Base-by-base conservation (phyloP, 1,140 invertebrate species). In the Lordiphosa collinella region DNA sequence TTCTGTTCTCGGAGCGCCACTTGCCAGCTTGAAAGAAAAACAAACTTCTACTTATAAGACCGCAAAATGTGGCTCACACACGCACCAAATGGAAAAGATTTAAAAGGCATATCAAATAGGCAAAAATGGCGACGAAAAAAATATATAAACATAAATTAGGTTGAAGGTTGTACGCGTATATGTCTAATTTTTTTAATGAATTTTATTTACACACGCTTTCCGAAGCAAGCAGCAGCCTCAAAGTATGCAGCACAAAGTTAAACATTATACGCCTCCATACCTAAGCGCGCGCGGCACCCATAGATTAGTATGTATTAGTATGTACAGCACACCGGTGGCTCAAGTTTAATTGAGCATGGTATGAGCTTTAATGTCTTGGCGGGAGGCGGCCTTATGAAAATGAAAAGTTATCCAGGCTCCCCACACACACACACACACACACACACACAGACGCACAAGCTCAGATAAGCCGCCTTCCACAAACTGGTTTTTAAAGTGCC, bases 111-210 rank as follows among this genome's bases (percentile, higher is more conserved):
- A 64, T 59, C 35, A 56, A 74, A 75, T 67, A 67, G 63, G 47
- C 43, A 47, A 52, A 62, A 64, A 51, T 55, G 32, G 34, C 38
- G 29, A 35, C 40, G 64, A 44, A 16, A 18, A 18, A 37, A 14
- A 35, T 41, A 70, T 71, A 52, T 47, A 37, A 46, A 37, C 50
- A 36, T 50, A 60, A 59, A 65, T 58, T 58, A 43, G 41, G 38
- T 31, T 16, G 34, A 56, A 55, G 66, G 47, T 46, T 43, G 44
- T n/a, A n/a, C 32, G 46, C 12, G n/a, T 35, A 32, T 31, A 9
- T 18, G 14, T 56, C 53, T 70, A 82, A 79, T 18, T 79, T 75
- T 82, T 70, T 50, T 82, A 79, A 75, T 82, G 71, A 75, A 82
- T 79, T 80, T 80, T 74, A 79, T 74, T 74, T 78, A 55, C 60